Percentiles rank a stretch among this genome's conserved stretches.
phyloP scores from a whole-genome alignment of 2,888 invertebrate genomes.

The Willowsia nigromaculata region DNA sequence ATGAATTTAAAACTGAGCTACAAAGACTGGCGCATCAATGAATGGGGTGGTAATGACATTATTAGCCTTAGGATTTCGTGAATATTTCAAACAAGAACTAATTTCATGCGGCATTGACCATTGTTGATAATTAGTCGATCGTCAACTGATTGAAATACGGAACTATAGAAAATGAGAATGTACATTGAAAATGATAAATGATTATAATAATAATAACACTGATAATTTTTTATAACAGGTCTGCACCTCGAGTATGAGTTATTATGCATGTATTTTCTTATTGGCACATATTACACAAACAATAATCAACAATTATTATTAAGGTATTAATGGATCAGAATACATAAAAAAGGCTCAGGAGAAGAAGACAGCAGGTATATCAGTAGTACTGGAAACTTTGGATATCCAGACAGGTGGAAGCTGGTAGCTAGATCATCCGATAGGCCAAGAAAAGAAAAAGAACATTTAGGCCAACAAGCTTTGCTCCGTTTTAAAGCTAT shows the following conservation, averaged over 20 bases:
- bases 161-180: not conserved
- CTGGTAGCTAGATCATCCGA: not conserved
- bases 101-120: not conserved
- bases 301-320: not conserved
- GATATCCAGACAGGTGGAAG: not conserved
- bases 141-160: too few species aligned
- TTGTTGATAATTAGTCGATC: not conserved
- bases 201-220: not conserved
- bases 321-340: not conserved
- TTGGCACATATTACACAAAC: slow-evolving; percentile 36
- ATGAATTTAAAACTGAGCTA: too few species aligned
- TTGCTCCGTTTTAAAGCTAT: not conserved
- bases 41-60: too few species aligned
- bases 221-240: not conserved
- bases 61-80: too few species aligned
- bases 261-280: slow-evolving; percentile 18
- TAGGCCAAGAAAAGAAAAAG: not conserved
- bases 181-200: not conserved
- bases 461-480: too few species aligned
- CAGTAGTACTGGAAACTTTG: not conserved
- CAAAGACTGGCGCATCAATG: too few species aligned
- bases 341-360: not conserved
- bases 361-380: not conserved
- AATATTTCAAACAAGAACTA: too few species aligned
- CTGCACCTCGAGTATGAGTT: not conserved